Conservation (phyloP, 2,797 vertebrate genomes). For the Cirrhinus molitorella region DNA sequence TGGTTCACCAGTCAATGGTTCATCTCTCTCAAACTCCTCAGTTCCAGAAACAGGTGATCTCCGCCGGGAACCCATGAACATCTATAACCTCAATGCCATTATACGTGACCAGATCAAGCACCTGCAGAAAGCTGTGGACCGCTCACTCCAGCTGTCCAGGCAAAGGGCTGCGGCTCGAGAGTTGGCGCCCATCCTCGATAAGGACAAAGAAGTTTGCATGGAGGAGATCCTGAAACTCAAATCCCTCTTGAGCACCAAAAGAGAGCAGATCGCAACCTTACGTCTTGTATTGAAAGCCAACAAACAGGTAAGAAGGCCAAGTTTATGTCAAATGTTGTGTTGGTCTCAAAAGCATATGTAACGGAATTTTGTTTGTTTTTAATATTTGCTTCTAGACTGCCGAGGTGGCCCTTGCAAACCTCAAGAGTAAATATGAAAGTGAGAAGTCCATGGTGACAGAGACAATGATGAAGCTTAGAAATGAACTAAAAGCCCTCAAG, state of each 20-base stretch:
- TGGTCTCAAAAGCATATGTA: background rate
- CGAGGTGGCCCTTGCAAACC: conserved; percentile 92
- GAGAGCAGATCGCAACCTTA: conserved; percentile 97
- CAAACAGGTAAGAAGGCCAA: conserved; percentile 86
- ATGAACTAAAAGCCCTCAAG: conserved; percentile 97
- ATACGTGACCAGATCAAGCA: conserved; percentile 99
- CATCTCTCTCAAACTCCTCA: conserved; percentile 83
- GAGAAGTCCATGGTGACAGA: conserved; percentile 98
- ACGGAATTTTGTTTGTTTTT: background rate
- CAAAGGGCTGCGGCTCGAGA: conserved; percentile 94
- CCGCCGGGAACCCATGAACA: conserved; percentile 98
- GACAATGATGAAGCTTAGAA: conserved; percentile 98
- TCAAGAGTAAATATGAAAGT: conserved; percentile 99
- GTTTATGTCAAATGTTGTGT: background rate
- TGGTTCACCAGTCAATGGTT: conserved; percentile 83
- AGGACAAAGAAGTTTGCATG: conserved; percentile 97
- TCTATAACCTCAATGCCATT: conserved; percentile 98
- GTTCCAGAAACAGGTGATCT: conserved; percentile 89
- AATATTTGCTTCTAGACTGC: conserved; percentile 83
- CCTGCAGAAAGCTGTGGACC: conserved; percentile 95
- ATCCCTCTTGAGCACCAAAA: conserved; percentile 95
- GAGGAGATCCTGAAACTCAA: conserved; percentile 98
- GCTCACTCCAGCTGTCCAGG: conserved; percentile 93
- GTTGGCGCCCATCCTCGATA: conserved; percentile 92
- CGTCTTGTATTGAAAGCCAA: conserved; percentile 97